Conservation (phyloP, 2,888 invertebrate genomes). For the Lithophane ornitopus region DNA sequence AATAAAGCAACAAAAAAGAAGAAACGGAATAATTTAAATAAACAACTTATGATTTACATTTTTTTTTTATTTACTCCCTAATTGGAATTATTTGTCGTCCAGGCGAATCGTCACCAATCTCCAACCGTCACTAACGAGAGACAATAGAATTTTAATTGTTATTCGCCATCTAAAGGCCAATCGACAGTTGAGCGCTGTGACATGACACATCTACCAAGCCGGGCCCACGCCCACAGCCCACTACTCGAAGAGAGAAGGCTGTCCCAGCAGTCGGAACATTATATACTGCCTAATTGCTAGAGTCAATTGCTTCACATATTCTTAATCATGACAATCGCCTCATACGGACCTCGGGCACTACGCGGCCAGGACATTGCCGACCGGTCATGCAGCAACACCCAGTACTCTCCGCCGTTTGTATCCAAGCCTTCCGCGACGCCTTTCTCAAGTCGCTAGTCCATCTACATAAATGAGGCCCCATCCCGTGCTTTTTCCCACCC, state of each 20-base stretch:
- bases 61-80: constrained; percentile 8
- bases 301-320: background rate
- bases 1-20: constrained; percentile 67
- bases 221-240: too few species aligned
- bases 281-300: background rate
- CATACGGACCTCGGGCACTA: background rate
- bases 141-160: too few species aligned
- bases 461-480: background rate
- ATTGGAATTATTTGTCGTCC: background rate
- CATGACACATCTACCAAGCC: too few species aligned
- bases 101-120: too few species aligned
- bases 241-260: background rate
- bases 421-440: background rate
- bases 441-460: background rate
- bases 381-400: background rate
- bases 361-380: too few species aligned
- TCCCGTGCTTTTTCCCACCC: background rate
- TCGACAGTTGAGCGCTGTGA: too few species aligned
- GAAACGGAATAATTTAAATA: constrained; percentile 57
- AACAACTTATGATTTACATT: constrained; percentile 51
- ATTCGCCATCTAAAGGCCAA: too few species aligned
- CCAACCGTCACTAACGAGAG: too few species aligned
- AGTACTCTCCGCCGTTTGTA: background rate
- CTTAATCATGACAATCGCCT: background rate
- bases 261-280: background rate